Base-by-base conservation (phyloP, 2,888 invertebrate species). In the Eudasyphora cyanicolor region DNA sequence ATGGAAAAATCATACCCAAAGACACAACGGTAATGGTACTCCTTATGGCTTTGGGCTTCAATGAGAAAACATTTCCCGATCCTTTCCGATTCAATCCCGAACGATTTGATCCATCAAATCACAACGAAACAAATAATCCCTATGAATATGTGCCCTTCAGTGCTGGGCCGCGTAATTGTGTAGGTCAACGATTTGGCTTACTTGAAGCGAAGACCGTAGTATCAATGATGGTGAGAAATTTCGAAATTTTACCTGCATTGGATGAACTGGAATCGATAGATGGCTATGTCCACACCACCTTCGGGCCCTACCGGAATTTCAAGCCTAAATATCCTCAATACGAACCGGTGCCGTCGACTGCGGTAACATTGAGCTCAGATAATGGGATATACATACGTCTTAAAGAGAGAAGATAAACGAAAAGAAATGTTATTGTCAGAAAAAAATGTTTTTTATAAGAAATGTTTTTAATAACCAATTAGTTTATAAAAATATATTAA, bases 131-230 rank as follows among this genome's bases (percentile, higher is more conserved):
- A 27, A 1, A 60, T 7, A 93, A 92, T 73, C 93, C 93, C 0
- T 94, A 93, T 86, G 92, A 92, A 24, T 95, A 93, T 91, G 87
- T 95, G 1, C 93, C 94, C 0, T 95, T 95, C 79, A 95, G 95
- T 86, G 95, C 95, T 8, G 95, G 95, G 0, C 94, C 94, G 0
- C 93, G 95, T 57, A 95, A 95, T 87, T 94, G 94, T 85, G 93
- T 94, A 81, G 91, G 92, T 19, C 93, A 93, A 88, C 93, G 92
- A 87, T 93, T 92, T 89, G 93, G 92, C 51, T 91, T 93, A 89
- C 88, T 94, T 87, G 94, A 94, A 88, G 90, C 94, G 86, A 94
- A 94, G 89, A 90, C 93, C 0, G 89, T 92, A 0, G 79, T 94
- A 1, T 93, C 94, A 0, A 93, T 93, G 87, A 86, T 94, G 5